A percentile compares a stretch with the other conserved stretches of the same genome.
phyloP scores from a whole-genome alignment of 35 echinoderm and acorn worm species.

The Ophiothrix spiculata region DNA sequence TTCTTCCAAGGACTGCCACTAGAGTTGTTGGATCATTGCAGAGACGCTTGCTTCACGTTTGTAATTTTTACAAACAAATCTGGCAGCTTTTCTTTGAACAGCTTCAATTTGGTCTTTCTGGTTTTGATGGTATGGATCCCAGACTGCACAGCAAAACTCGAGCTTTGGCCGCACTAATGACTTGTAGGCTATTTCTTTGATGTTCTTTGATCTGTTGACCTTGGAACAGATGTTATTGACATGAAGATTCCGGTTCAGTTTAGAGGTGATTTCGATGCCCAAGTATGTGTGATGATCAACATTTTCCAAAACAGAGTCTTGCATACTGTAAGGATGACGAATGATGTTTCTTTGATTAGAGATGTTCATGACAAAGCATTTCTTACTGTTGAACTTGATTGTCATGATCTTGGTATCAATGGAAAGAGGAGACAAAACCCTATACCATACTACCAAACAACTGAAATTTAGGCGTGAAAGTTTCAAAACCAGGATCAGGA shows the following conservation, averaged over 20 bases:
- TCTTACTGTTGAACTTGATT: conserved; percentile 48
- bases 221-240: not conserved
- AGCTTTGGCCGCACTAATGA: not conserved
- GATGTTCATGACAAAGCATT: conserved; percentile 26
- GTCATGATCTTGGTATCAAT: too few relatives aligned
- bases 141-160: not conserved
- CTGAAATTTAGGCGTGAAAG: too few relatives aligned
- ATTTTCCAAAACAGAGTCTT: not conserved
- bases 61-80: conserved; percentile 11
- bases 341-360: conserved; percentile 33
- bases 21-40: conserved; percentile 26
- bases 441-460: too few relatives aligned
- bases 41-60: conserved; percentile 8
- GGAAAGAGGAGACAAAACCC: too few relatives aligned
- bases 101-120: conserved; percentile 14
- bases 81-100: conserved; percentile 14
- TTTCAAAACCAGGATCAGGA: too few relatives aligned
- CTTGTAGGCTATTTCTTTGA: not conserved
- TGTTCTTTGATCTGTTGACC: not conserved
- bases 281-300: not conserved
- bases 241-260: not conserved
- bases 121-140: conserved; percentile 6
- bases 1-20: conserved; percentile 45
- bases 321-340: conserved; percentile 2
- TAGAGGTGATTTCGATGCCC: conserved; percentile 1